Conservation (phyloP, 2,797 vertebrate genomes). For the Syncerus caffer region DNA sequence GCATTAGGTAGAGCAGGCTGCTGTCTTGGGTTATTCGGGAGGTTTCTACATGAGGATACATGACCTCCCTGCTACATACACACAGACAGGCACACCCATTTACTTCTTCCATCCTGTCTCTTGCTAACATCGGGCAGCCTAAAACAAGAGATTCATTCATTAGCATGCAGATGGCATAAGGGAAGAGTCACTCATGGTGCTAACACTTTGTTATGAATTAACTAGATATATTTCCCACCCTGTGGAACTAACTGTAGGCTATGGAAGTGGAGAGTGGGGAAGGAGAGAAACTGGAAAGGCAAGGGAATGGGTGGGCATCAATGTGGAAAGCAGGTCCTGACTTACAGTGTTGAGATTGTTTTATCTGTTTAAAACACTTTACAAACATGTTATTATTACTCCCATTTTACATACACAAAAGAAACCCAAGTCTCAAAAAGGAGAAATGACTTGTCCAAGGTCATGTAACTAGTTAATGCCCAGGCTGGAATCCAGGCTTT, state of each 20-base stretch:
- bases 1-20: conserved; percentile 25
- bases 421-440: background rate
- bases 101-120: background rate
- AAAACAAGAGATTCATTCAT: conserved; percentile 26
- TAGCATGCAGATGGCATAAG: background rate
- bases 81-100: background rate
- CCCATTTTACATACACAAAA: background rate
- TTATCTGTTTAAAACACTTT: background rate
- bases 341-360: background rate
- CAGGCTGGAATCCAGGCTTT: background rate
- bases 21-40: conserved; percentile 12
- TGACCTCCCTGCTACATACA: background rate
- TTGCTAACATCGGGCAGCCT: background rate
- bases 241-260: background rate
- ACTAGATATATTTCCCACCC: background rate
- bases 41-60: background rate
- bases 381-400: background rate
- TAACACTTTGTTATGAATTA: conserved; percentile 33
- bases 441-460: background rate
- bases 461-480: background rate
- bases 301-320: background rate
- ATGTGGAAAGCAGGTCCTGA: background rate
- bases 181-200: background rate
- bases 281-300: background rate
- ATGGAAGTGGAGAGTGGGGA: background rate